phyloP scores from a whole-genome alignment of 2,888 invertebrate genomes.

The Portevinia maculata region DNA sequence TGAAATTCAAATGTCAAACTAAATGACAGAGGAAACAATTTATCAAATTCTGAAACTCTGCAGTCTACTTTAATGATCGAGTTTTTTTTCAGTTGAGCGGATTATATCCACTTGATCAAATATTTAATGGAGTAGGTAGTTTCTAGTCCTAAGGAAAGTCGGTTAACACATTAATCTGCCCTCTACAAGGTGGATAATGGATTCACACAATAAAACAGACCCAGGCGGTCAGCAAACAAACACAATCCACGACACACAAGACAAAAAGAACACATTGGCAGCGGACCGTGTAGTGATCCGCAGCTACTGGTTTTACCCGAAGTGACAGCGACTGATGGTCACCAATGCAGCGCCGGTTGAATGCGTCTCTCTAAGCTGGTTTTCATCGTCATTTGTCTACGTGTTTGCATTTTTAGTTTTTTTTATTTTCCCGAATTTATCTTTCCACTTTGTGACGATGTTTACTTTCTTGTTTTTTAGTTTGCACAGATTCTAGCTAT shows the following conservation, averaged over 20 bases:
- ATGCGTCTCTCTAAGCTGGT: neutral
- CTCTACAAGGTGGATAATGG: slow-evolving; percentile 44
- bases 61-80: slow-evolving; percentile 13
- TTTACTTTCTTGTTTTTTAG: neutral
- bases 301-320: slow-evolving; percentile 70
- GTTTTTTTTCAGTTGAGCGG: slow-evolving; percentile 3
- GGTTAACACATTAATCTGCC: slow-evolving; percentile 45
- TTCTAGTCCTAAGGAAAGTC: neutral
- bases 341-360: no score
- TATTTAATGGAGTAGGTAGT: slow-evolving; percentile 34
- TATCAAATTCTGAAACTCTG: slow-evolving; percentile 21
- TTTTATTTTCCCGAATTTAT: slow-evolving; percentile 15
- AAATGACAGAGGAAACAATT: neutral
- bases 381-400: slow-evolving; percentile 54
- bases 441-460: slow-evolving; percentile 35
- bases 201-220: slow-evolving; percentile 23
- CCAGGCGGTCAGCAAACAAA: slow-evolving; percentile 18
- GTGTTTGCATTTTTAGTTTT: slow-evolving; percentile 51
- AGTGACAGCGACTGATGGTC: slow-evolving; percentile 59
- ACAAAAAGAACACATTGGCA: slow-evolving; percentile 49
- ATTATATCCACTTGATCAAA: slow-evolving; percentile 56
- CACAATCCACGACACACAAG: slow-evolving; percentile 1
- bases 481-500: no score
- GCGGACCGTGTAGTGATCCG: slow-evolving; percentile 62
- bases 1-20: neutral